Percentiles rank a stretch among this genome's conserved stretches.
phyloP scores from a whole-genome alignment of 2,113 vertebrate genomes.

The Bostrychus sinensis region DNA sequence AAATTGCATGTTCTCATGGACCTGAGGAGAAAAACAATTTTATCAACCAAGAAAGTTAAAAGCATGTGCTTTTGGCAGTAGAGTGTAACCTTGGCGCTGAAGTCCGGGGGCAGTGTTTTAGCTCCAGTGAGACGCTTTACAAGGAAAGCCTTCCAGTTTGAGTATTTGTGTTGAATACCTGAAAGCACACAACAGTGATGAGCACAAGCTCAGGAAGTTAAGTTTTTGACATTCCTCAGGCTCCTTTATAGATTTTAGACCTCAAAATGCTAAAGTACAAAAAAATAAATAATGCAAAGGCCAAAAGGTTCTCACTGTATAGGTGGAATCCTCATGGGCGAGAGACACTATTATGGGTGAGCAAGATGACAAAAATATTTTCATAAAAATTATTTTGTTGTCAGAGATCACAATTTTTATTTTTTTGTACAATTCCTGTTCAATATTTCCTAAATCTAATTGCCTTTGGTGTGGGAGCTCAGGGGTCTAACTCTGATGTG shows the following conservation, averaged over 20 bases:
- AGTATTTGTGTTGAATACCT: conserved; percentile 98
- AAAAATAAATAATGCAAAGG: too few relatives aligned
- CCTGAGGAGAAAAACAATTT: conserved; percentile 68
- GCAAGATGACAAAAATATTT: too few relatives aligned
- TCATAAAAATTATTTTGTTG: too few relatives aligned
- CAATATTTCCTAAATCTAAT: too few relatives aligned
- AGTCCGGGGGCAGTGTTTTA: conserved; percentile 98
- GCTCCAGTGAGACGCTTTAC: conserved; percentile 98
- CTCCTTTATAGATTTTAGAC: neutral
- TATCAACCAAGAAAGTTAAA: neutral
- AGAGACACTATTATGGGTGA: too few relatives aligned
- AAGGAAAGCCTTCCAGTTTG: conserved; percentile 99
- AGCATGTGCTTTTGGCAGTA: neutral
- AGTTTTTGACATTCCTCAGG: neutral
- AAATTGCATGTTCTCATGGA: conserved; percentile 95
- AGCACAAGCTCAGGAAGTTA: neutral
- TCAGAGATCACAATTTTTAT: too few relatives aligned
- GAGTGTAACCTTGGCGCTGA: conserved; percentile 89
- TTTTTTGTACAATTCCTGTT: too few relatives aligned
- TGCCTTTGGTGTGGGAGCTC: too few relatives aligned
- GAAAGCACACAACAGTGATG: neutral
- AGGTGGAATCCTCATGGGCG: too few relatives aligned
- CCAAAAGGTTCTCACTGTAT: too few relatives aligned
- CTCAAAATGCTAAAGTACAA: too few relatives aligned
- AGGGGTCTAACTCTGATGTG: too few relatives aligned